phyloP scores from a whole-genome alignment of 1,140 invertebrate genomes.

The Diabrotica virgifera region DNA sequence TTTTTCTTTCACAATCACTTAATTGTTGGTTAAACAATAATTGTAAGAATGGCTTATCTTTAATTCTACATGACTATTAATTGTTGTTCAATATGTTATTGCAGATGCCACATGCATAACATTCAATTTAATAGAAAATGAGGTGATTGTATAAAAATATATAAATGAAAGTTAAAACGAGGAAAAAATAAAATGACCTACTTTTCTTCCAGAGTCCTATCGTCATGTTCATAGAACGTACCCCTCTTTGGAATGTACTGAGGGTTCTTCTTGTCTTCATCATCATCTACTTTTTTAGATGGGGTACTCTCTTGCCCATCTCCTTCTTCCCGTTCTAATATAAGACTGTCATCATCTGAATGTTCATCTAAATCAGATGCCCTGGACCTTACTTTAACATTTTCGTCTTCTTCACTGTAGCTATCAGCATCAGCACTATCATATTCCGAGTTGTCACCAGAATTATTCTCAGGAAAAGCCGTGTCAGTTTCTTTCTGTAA shows the following conservation, averaged over 20 bases:
- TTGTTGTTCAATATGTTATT: too few species aligned
- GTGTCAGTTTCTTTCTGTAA: constrained; percentile 35
- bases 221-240: constrained; percentile 95
- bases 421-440: constrained; percentile 44
- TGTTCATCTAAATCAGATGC: constrained; percentile 27
- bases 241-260: constrained; percentile 96
- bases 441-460: constrained; percentile 40
- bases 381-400: constrained; percentile 29
- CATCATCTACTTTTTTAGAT: constrained; percentile 77
- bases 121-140: too few species aligned
- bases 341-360: constrained; percentile 50
- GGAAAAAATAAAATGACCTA: constrained; percentile 41
- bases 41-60: too few species aligned
- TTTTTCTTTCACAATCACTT: too few species aligned
- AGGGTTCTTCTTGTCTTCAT: constrained; percentile 93
- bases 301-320: constrained; percentile 61
- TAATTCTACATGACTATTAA: too few species aligned
- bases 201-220: constrained; percentile 73
- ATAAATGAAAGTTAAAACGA: too few species aligned
- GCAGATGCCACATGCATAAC: too few species aligned
- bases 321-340: constrained; percentile 56
- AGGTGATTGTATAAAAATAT: too few species aligned
- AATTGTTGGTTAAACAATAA: too few species aligned
- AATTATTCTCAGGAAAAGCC: constrained; percentile 27
- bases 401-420: constrained; percentile 35